Conservation (phyloP, 2,113 vertebrate species). For the Microtus ochrogaster region DNA sequence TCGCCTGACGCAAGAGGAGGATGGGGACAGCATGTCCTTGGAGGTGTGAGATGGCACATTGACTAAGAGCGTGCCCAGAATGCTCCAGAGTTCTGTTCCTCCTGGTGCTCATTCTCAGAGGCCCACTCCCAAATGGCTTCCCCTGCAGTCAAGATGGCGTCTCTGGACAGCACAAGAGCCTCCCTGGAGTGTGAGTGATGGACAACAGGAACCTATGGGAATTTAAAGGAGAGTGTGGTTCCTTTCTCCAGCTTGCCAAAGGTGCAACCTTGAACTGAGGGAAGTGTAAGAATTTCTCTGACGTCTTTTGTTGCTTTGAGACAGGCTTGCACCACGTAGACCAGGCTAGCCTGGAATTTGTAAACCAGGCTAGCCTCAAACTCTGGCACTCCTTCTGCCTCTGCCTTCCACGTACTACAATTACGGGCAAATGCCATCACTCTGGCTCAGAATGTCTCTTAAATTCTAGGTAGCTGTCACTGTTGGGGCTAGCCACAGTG, state of each 20-base stretch:
- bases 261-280: neutral
- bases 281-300: slow-evolving; percentile 12
- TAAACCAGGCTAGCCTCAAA: neutral
- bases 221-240: neutral
- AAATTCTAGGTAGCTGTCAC: neutral
- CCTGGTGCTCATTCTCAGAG: neutral
- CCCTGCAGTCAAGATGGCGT: neutral
- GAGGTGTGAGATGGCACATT: neutral
- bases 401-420: neutral
- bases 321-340: neutral
- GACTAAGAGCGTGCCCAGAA: neutral
- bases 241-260: neutral
- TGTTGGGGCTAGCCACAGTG: neutral
- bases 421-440: neutral
- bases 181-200: neutral
- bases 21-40: slow-evolving; percentile 32
- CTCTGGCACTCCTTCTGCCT: neutral
- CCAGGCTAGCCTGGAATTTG: neutral
- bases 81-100: neutral
- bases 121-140: neutral
- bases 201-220: neutral
- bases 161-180: neutral
- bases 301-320: neutral
- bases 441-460: neutral
- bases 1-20: slow-evolving; percentile 4